These are phyloP conservation scores for Dicyrtoma fusca DNA, from an alignment of 2,888 invertebrate species.

Conservation along the genomic window DNA sequence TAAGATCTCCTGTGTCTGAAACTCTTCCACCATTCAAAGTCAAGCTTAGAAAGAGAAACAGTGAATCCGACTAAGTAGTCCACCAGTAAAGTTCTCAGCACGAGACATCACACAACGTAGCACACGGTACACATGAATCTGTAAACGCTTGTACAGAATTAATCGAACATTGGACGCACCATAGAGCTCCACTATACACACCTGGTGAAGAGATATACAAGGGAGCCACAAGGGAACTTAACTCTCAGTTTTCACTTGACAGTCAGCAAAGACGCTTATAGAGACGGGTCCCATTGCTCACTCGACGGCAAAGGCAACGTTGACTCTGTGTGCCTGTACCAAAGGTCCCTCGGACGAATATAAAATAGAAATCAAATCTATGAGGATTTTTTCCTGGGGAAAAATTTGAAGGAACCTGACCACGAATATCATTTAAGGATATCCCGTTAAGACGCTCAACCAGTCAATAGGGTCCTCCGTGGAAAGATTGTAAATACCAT, in stretches of 20 bases:
- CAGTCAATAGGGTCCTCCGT: no score
- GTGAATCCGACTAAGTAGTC: neutral
- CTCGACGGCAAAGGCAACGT: no score
- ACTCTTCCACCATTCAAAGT: neutral
- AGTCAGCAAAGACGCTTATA: slow-evolving; percentile 14
- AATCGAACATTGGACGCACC: neutral
- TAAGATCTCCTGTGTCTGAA: neutral
- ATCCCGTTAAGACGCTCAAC: neutral
- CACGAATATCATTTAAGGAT: slow-evolving; percentile 31
- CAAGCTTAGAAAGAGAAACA: slow-evolving; percentile 3
- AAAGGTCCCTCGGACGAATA: no score
- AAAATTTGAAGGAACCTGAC: slow-evolving; percentile 22
- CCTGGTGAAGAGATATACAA: slow-evolving; percentile 1
- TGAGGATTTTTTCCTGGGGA: neutral
- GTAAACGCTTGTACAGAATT: slow-evolving; percentile 15
- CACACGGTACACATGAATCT: slow-evolving; percentile 16
- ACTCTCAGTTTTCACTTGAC: slow-evolving; percentile 36
- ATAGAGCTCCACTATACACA: neutral
- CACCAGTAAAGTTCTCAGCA: no score
- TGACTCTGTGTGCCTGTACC: no score
- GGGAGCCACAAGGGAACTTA: slow-evolving; percentile 17
- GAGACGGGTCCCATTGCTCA: no score
- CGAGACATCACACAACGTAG: neutral
- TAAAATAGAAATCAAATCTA: no score
- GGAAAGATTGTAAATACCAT: no score